A percentile compares a stretch with the other conserved stretches of the same genome.
phyloP scores from a whole-genome alignment of 1,140 invertebrate species.

The Rhysida immarginata region DNA sequence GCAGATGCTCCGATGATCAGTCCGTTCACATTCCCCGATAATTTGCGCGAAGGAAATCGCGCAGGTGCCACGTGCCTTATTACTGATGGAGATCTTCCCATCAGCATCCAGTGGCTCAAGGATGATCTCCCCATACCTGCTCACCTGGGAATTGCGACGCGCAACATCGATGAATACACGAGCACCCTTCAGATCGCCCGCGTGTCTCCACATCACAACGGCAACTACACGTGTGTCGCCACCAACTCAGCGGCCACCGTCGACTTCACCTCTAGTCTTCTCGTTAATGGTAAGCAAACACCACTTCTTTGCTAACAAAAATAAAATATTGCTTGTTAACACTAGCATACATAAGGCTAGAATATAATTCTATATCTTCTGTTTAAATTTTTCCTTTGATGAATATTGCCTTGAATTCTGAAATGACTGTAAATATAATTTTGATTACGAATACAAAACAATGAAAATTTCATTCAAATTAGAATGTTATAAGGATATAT shows the following conservation, averaged over 20 bases:
- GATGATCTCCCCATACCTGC: conserved; percentile 23
- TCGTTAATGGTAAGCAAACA: conserved; percentile 11
- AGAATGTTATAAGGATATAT: no score
- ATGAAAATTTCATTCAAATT: no score
- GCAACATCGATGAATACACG: conserved; percentile 9
- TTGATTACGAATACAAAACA: no score
- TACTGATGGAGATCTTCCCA: conserved; percentile 31
- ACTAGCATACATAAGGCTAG: no score
- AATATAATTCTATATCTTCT: no score
- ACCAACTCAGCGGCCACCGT: conserved; percentile 29
- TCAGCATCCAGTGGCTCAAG: conserved; percentile 31
- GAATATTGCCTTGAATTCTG: no score
- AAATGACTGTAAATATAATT: no score
- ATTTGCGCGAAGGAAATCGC: conserved; percentile 44
- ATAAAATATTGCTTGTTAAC: no score
- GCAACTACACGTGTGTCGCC: conserved; percentile 34
- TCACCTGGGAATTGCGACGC: background rate
- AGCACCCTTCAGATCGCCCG: conserved; percentile 26
- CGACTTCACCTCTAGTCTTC: conserved; percentile 25
- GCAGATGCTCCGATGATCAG: conserved; percentile 51
- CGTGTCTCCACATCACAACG: conserved; percentile 28
- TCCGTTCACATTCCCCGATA: conserved; percentile 44
- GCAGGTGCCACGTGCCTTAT: conserved; percentile 41
- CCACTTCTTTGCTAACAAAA: no score
- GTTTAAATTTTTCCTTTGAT: no score